A percentile compares a stretch with the other conserved stretches of the same genome.
Conservation (phyloP, 2,797 vertebrate genomes). For the Microtus californicus region DNA sequence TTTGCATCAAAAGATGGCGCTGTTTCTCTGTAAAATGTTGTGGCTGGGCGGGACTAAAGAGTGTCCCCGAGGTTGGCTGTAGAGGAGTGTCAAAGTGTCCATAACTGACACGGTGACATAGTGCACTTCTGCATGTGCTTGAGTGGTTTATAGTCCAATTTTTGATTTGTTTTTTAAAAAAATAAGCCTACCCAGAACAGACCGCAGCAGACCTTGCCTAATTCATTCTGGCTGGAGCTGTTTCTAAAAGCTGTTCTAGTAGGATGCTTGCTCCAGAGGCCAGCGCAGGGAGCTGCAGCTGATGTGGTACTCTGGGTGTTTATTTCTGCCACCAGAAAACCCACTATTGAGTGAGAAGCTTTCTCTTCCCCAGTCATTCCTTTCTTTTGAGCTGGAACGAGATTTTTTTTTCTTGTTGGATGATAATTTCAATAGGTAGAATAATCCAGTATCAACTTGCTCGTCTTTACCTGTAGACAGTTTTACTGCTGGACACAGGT, state of each 20-base stretch:
- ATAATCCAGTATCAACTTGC: background rate
- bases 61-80: constrained; percentile 66
- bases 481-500: constrained; percentile 51
- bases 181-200: constrained; percentile 71
- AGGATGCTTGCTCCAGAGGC: constrained; percentile 29
- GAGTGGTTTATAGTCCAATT: constrained; percentile 74
- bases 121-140: constrained; percentile 73
- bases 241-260: constrained; percentile 50
- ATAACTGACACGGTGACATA: constrained; percentile 74
- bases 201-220: constrained; percentile 61
- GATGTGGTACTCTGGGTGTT: constrained; percentile 18
- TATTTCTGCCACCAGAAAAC: constrained; percentile 39
- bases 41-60: constrained; percentile 42
- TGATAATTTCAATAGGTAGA: constrained; percentile 63
- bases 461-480: constrained; percentile 15
- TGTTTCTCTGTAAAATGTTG: constrained; percentile 85
- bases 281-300: constrained; percentile 53
- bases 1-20: constrained; percentile 88
- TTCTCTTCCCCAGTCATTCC: constrained; percentile 30
- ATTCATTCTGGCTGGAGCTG: constrained; percentile 67
- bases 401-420: background rate
- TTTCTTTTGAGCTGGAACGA: constrained; percentile 30
- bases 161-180: constrained; percentile 70
- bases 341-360: background rate
- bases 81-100: constrained; percentile 78